phyloP scores from a whole-genome alignment of 2,888 invertebrate genomes.

The Conus canariensis region DNA sequence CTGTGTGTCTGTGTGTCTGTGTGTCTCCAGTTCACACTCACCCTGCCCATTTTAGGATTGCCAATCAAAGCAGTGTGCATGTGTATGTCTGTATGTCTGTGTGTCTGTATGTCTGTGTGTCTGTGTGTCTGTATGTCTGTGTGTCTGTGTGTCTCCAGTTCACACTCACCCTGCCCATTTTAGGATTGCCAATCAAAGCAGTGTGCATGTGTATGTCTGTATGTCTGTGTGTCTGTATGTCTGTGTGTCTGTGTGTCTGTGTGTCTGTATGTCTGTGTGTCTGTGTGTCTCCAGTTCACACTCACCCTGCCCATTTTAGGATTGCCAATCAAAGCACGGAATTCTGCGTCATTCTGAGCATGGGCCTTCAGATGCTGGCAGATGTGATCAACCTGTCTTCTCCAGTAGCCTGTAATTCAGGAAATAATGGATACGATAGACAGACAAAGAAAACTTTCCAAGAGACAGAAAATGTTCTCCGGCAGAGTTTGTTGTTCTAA shows the following conservation, averaged over 20 bases:
- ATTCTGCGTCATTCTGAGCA: constrained; percentile 78
- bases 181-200: constrained; percentile 78
- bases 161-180: constrained; percentile 77
- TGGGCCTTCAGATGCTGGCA: constrained; percentile 78
- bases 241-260: background rate
- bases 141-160: background rate
- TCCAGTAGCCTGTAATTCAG: constrained; percentile 76
- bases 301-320: constrained; percentile 79
- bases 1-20: background rate
- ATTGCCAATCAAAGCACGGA: constrained; percentile 78
- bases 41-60: constrained; percentile 79
- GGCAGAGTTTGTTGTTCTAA: too few species aligned
- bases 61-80: constrained; percentile 71
- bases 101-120: background rate
- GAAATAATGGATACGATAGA: background rate
- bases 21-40: constrained; percentile 48
- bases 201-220: background rate
- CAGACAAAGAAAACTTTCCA: background rate
- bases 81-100: background rate
- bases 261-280: background rate
- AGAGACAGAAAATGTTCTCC: too few species aligned
- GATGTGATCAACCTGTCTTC: constrained; percentile 79
- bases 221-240: background rate
- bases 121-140: background rate
- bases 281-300: background rate